Conservation (phyloP, 2,113 vertebrate genomes). For the Alouatta palliata region DNA sequence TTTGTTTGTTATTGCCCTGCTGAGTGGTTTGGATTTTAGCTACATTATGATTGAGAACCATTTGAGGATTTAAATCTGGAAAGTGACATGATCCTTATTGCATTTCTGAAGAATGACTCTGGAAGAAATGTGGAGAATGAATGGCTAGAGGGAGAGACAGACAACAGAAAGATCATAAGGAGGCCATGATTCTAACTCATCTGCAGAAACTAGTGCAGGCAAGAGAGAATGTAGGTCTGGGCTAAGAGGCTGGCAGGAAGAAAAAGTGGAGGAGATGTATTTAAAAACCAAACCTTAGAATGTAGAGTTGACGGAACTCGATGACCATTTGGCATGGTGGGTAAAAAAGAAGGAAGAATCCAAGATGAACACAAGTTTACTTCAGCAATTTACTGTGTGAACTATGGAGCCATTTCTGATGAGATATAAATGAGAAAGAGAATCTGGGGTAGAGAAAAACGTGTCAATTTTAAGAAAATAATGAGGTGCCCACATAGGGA, state of each 20-base stretch:
- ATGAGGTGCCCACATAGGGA: neutral
- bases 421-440: neutral
- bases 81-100: neutral
- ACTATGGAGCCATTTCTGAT: neutral
- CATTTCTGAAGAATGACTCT: neutral
- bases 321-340: too few species aligned
- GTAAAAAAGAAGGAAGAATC: neutral
- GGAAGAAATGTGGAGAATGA: neutral
- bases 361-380: neutral
- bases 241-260: neutral
- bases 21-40: neutral
- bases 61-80: neutral
- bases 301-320: neutral
- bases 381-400: neutral
- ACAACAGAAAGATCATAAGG: neutral
- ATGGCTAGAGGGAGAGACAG: neutral
- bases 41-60: neutral
- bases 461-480: neutral
- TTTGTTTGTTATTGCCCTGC: neutral
- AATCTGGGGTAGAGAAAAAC: neutral
- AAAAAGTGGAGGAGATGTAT: neutral
- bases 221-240: neutral
- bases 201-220: neutral
- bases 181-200: neutral
- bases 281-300: neutral